phyloP scores from a whole-genome alignment of 2,113 vertebrate species.

The Poecile atricapillus region DNA sequence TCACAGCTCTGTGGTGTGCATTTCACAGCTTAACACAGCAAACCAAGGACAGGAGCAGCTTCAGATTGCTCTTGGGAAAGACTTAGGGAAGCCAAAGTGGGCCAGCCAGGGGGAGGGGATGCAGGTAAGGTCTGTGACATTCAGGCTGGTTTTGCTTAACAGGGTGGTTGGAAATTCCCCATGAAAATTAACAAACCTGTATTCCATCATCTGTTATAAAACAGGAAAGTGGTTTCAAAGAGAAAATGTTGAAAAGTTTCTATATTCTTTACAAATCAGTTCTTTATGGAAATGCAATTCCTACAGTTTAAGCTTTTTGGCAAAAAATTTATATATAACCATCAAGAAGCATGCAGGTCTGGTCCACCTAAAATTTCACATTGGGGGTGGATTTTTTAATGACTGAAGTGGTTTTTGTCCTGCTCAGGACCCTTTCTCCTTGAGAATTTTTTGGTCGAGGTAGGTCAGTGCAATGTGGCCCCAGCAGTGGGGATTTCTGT shows the following conservation, averaged over 20 bases:
- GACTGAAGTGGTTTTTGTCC: neutral
- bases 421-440: neutral
- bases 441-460: neutral
- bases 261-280: neutral
- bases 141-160: neutral
- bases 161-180: neutral
- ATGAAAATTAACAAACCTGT: neutral
- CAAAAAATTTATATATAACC: neutral
- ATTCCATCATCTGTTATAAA: neutral
- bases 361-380: neutral
- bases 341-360: neutral
- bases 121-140: neutral
- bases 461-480: fast-evolving
- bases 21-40: neutral
- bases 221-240: neutral
- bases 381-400: neutral
- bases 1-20: neutral
- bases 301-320: neutral
- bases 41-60: neutral
- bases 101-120: neutral
- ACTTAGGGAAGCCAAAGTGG: neutral
- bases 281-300: neutral
- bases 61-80: neutral
- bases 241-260: neutral
- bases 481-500: neutral